Evolutionary conservation across 2,797 vertebrate genomes (phyloP).

Genomic region (Cirrhinus molitorella): DNA sequence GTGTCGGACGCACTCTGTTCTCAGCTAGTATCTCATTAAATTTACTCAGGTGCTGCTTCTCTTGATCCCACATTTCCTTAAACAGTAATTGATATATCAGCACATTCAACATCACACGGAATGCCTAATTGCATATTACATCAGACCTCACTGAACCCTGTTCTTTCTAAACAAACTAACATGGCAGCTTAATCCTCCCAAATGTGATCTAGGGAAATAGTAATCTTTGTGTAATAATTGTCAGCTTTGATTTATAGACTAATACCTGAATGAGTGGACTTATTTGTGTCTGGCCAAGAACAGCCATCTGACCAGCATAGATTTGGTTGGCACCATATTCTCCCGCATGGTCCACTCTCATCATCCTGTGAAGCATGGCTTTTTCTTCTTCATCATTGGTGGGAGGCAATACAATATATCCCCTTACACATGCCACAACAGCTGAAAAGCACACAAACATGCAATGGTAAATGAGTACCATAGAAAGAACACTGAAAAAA

Average conservation of each 20-base stretch:
- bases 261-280: conserved; percentile 90
- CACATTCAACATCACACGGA: neutral
- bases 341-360: conserved; percentile 95
- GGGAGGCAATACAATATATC: conserved; percentile 73
- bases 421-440: conserved; percentile 57
- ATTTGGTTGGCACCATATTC: conserved; percentile 97
- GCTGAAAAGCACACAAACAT: neutral
- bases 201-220: neutral
- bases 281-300: conserved; percentile 83
- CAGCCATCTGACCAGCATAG: conserved; percentile 96
- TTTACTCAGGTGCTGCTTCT: conserved; percentile 91
- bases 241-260: conserved; percentile 23
- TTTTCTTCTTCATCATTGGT: conserved; percentile 71
- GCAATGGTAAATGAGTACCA: neutral
- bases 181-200: neutral
- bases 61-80: conserved; percentile 98
- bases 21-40: conserved; percentile 90
- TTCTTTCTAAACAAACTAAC: neutral
- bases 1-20: conserved; percentile 89
- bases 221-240: neutral
- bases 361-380: conserved; percentile 83
- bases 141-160: neutral
- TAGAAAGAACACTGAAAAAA: neutral
- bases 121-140: neutral
- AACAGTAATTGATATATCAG: conserved; percentile 27